Percentiles rank a stretch among this genome's conserved stretches.
These are phyloP conservation scores for Xylota segnis DNA, from an alignment of 2,888 invertebrate species.

Conservation along the genomic window DNA sequence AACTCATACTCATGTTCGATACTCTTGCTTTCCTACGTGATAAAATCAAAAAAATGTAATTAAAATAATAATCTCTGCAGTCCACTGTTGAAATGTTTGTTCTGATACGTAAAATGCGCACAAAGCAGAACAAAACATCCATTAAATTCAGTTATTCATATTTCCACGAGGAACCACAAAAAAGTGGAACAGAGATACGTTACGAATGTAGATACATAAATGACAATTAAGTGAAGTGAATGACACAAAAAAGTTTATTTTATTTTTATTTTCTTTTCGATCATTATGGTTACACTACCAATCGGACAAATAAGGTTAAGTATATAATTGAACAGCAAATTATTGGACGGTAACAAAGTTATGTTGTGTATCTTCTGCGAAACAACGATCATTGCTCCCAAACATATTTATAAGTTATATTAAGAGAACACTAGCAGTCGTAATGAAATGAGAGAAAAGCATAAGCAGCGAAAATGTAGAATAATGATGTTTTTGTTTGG, in stretches of 20 bases:
- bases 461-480: not conserved
- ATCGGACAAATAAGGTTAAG: conserved; percentile 23
- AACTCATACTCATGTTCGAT: not conserved
- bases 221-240: conserved; percentile 9
- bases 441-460: not conserved
- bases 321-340: not conserved
- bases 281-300: not conserved
- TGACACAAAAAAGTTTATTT: not conserved
- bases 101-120: conserved; percentile 5
- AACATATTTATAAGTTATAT: not conserved
- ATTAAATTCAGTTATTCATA: conserved; percentile 5
- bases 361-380: not conserved
- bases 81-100: not conserved
- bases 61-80: not conserved
- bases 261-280: not conserved
- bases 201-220: not conserved
- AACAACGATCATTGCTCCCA: not conserved
- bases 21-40: not conserved
- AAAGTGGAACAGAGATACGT: conserved; percentile 5
- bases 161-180: conserved; percentile 10
- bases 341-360: not conserved
- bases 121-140: conserved; percentile 11
- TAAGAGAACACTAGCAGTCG: not conserved
- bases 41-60: not conserved
- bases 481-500: not conserved